These are phyloP conservation scores for Hypercompe scribonia DNA, from an alignment of 2,888 invertebrate genomes.

Conservation along the genomic window DNA sequence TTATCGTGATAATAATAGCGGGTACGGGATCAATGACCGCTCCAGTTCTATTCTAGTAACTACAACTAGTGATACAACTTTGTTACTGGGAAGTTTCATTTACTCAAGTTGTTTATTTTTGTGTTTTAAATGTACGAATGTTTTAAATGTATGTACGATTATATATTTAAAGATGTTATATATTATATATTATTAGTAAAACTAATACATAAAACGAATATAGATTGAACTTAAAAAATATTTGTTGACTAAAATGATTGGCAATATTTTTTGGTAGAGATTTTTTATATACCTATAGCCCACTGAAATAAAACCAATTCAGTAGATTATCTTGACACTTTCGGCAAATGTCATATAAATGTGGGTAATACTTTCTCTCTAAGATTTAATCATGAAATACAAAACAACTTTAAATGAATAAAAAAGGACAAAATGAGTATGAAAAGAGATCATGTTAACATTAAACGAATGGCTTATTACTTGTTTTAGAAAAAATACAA, in stretches of 20 bases:
- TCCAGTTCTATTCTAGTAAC: slow-evolving; percentile 79
- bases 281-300: not conserved
- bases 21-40: slow-evolving; percentile 74
- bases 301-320: not conserved
- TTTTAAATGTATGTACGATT: not conserved
- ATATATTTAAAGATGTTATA: not conserved
- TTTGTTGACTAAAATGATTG: too few relatives aligned
- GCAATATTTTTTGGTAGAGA: too few relatives aligned
- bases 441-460: not conserved
- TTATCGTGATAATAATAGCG: slow-evolving; percentile 78
- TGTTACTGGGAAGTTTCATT: slow-evolving; percentile 64
- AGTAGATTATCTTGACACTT: not conserved
- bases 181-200: not conserved
- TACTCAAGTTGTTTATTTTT: slow-evolving; percentile 45
- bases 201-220: not conserved
- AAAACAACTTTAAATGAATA: not conserved
- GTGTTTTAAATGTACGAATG: not conserved
- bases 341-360: not conserved
- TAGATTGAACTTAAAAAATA: too few relatives aligned
- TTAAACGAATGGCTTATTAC: slow-evolving; percentile 16
- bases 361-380: not conserved
- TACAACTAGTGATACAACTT: slow-evolving; percentile 56
- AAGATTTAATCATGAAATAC: not conserved
- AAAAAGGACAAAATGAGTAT: not conserved
- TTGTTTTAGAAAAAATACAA: slow-evolving; percentile 18